phyloP scores from a whole-genome alignment of 2,797 vertebrate genomes.

The Florisuga fusca region DNA sequence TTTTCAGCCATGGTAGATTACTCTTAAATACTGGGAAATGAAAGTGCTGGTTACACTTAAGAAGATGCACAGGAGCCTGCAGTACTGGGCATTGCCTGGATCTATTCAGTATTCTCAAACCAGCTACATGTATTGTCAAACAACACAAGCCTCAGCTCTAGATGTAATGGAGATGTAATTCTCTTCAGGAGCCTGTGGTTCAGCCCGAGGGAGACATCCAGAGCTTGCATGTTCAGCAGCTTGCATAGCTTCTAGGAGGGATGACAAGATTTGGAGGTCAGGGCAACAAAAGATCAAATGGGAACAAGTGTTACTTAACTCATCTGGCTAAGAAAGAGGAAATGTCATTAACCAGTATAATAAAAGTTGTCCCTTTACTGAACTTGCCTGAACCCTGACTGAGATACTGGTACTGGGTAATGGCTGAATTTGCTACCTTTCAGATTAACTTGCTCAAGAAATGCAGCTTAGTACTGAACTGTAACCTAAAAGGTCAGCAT shows the following conservation, averaged over 20 bases:
- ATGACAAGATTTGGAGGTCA: neutral
- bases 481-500: neutral
- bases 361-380: constrained; percentile 7
- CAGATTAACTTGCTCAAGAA: constrained; percentile 13
- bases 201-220: neutral
- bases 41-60: neutral
- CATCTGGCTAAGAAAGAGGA: neutral
- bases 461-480: neutral
- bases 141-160: neutral
- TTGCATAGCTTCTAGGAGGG: neutral
- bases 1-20: neutral
- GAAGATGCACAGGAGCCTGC: neutral
- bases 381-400: neutral
- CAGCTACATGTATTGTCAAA: neutral
- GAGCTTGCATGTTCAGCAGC: neutral
- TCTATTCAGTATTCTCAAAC: neutral
- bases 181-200: neutral
- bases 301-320: neutral
- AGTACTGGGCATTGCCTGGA: neutral
- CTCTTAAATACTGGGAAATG: neutral
- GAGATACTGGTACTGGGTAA: neutral
- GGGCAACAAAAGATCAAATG: neutral
- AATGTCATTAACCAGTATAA: constrained; percentile 5
- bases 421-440: neutral
- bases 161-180: neutral